These are phyloP conservation scores for Isotomurus palustris DNA, from an alignment of 2,888 invertebrate species.

Conservation along the genomic window DNA sequence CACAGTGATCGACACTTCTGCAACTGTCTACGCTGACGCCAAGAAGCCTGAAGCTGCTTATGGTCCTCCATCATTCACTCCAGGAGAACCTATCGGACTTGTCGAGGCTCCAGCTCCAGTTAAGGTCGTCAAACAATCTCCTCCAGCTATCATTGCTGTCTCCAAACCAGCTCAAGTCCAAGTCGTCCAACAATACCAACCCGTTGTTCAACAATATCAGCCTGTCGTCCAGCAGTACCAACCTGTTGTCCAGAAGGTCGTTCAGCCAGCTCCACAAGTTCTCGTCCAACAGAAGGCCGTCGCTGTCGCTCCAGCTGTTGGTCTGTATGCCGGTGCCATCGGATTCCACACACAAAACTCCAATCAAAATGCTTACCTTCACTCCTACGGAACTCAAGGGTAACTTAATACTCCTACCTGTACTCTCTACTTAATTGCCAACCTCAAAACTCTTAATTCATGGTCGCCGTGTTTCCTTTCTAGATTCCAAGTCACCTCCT, in stretches of 20 bases:
- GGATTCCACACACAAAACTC: slow-evolving; percentile 28
- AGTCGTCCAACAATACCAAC: slow-evolving; percentile 6
- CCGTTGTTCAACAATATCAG: slow-evolving; percentile 10
- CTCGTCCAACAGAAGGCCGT: slow-evolving; percentile 4
- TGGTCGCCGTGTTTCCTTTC: too few relatives aligned
- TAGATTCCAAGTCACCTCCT: slow-evolving; percentile 32
- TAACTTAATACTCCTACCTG: neutral
- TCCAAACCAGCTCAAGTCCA: neutral
- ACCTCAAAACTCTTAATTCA: neutral
- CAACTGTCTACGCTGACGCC: slow-evolving; percentile 1
- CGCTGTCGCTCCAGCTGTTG: slow-evolving; percentile 8
- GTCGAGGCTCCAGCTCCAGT: slow-evolving; percentile 12
- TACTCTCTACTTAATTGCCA: neutral
- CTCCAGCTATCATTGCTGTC: neutral
- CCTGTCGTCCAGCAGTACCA: slow-evolving; percentile 6
- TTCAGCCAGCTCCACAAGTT: slow-evolving; percentile 8
- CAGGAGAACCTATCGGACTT: neutral
- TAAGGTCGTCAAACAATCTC: neutral
- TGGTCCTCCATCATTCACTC: slow-evolving; percentile 14
- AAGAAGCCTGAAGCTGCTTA: slow-evolving; percentile 19
- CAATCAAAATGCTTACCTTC: slow-evolving; percentile 20
- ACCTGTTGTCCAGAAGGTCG: neutral
- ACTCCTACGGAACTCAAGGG: slow-evolving; percentile 33
- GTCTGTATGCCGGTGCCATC: slow-evolving; percentile 31
- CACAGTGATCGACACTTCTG: too few relatives aligned